Evolutionary conservation across 2,113 vertebrate genomes (phyloP).

Genomic region (Dasypus novemcinctus): DNA sequence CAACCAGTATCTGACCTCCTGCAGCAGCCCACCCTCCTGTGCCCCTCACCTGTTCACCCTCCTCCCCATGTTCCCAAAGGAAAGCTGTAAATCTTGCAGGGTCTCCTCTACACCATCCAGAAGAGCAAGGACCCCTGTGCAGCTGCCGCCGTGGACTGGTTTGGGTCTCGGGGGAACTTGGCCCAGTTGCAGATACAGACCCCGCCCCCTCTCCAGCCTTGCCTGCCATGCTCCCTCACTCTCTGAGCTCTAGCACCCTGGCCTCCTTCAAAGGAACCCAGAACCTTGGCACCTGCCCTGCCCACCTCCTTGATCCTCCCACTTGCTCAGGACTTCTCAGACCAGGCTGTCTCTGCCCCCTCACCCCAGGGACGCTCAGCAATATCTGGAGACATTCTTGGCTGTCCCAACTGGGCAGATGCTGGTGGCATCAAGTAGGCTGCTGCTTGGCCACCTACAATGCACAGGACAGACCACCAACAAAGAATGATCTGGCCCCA

Average conservation of each 20-base stretch:
- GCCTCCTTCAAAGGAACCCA: no score
- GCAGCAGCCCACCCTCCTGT: background rate
- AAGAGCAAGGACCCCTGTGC: background rate
- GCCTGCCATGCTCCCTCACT: no score
- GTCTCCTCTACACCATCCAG: background rate
- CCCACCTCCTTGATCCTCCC: background rate
- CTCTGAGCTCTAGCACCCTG: background rate
- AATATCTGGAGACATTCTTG: no score
- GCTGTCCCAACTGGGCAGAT: background rate
- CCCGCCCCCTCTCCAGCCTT: background rate
- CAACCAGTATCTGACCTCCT: no score
- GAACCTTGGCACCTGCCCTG: background rate
- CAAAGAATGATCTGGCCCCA: background rate
- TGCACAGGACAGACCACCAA: no score
- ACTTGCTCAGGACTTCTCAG: background rate
- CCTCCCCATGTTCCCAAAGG: fast-evolving
- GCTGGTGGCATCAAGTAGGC: background rate
- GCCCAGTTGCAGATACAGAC: background rate
- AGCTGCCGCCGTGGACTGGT: background rate
- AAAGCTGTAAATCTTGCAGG: background rate
- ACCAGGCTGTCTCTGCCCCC: background rate
- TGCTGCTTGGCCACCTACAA: no score
- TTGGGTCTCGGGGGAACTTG: fast-evolving
- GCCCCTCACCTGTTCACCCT: background rate
- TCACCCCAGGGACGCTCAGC: no score